Percentiles rank a stretch among this genome's conserved stretches.
These are phyloP conservation scores for Conus ventricosus DNA, from an alignment of 1,140 invertebrate species.

Conservation along the genomic window DNA sequence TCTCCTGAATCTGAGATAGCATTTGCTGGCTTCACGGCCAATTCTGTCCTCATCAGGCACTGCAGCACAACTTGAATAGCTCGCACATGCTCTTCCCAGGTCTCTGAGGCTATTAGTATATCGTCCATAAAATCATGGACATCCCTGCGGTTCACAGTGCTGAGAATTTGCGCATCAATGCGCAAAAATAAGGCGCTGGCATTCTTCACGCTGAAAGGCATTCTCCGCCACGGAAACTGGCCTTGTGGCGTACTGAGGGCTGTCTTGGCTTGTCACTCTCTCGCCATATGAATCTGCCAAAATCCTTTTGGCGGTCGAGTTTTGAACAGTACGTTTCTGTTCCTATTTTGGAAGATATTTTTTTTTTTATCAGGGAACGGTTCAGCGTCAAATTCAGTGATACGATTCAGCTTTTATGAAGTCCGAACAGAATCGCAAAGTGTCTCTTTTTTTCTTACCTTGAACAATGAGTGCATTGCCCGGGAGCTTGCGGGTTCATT, in stretches of 20 bases:
- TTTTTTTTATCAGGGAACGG: conserved; percentile 45
- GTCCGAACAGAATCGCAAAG: conserved; percentile 75
- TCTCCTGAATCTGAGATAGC: conserved; percentile 25
- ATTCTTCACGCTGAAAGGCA: conserved; percentile 46
- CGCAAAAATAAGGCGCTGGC: conserved; percentile 54
- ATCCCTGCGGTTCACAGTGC: not conserved
- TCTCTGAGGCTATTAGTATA: conserved; percentile 2
- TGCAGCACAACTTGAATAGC: conserved; percentile 30
- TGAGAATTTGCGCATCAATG: conserved; percentile 57
- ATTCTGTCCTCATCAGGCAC: conserved; percentile 16
- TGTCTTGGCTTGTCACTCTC: too few relatives aligned
- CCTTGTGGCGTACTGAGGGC: conserved; percentile 47
- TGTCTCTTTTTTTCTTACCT: conserved; percentile 74
- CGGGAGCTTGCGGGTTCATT: conserved; percentile 69
- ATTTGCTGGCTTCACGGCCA: conserved; percentile 38
- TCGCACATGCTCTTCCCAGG: conserved; percentile 32
- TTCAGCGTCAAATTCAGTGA: conserved; percentile 47
- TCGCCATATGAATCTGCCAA: too few relatives aligned
- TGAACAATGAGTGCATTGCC: conserved; percentile 77
- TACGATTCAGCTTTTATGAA: conserved; percentile 66
- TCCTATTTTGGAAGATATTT: conserved; percentile 63
- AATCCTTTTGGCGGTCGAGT: conserved; percentile 76
- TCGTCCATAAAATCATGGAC: not conserved
- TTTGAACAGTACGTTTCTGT: conserved; percentile 71
- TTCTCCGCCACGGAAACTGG: conserved; percentile 46